phyloP scores from a whole-genome alignment of 2,113 vertebrate genomes.

The Glaucidium brasilianum region DNA sequence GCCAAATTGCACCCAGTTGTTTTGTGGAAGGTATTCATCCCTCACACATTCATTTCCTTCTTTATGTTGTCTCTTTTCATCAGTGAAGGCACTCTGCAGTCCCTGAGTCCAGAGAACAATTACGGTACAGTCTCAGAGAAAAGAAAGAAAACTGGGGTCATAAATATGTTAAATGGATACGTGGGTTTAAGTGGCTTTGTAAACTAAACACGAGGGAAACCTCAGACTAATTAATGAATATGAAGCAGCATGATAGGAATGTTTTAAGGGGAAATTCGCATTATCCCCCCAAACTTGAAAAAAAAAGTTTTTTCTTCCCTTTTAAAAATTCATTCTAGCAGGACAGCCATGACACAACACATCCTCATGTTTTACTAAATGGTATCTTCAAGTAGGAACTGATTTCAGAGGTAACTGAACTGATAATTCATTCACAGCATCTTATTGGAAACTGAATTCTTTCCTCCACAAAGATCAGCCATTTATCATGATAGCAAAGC shows the following conservation, averaged over 20 bases:
- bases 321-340: neutral
- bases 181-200: constrained; percentile 91
- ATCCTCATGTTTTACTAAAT: neutral
- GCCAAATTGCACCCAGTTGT: constrained; percentile 90
- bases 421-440: neutral
- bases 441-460: neutral
- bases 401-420: neutral
- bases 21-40: constrained; percentile 95
- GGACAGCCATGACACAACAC: neutral
- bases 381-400: neutral
- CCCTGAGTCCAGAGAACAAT: constrained; percentile 83
- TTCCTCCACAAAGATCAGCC: neutral
- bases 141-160: constrained; percentile 89
- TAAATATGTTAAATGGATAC: constrained; percentile 96
- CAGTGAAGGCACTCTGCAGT: constrained; percentile 83
- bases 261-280: constrained; percentile 51
- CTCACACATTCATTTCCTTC: constrained; percentile 96
- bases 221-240: constrained; percentile 88
- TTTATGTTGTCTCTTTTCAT: constrained; percentile 96
- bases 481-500: neutral
- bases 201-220: constrained; percentile 83
- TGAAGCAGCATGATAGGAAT: constrained; percentile 75
- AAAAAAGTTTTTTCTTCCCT: neutral
- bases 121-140: constrained; percentile 87
- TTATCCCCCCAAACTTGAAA: neutral